Conservation (phyloP, 2,797 vertebrate species). For the Silurus aristotelis region DNA sequence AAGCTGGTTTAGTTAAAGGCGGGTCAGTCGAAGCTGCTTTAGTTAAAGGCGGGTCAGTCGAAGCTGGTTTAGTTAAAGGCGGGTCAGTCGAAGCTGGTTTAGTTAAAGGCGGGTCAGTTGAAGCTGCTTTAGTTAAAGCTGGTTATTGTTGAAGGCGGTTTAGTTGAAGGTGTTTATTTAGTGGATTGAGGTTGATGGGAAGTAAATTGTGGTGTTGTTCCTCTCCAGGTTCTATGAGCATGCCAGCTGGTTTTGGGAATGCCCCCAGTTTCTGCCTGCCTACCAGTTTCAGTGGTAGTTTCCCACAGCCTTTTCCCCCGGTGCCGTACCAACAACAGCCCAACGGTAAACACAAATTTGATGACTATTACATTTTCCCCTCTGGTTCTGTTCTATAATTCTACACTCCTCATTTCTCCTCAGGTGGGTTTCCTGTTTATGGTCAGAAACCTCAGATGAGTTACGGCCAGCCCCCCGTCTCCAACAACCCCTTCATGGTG, state of each 20-base stretch:
- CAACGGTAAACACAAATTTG: conserved; percentile 77
- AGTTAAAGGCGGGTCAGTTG: too few species aligned
- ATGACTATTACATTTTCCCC: too few species aligned
- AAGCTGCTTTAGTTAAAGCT: too few species aligned
- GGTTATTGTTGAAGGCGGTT: too few species aligned
- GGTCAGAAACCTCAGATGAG: conserved; percentile 89
- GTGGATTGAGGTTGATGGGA: neutral
- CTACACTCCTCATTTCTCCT: neutral
- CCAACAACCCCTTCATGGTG: conserved; percentile 98
- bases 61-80: too few species aligned
- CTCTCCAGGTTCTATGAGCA: conserved; percentile 95
- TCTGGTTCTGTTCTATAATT: rapidly evolving
- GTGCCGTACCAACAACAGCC: conserved; percentile 91
- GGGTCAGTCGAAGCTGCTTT: too few species aligned
- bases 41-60: too few species aligned
- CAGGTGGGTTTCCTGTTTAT: conserved; percentile 89
- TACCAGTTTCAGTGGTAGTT: conserved; percentile 96
- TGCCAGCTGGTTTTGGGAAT: conserved; percentile 94
- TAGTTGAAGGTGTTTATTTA: too few species aligned
- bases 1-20: too few species aligned
- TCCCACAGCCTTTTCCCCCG: conserved; percentile 91
- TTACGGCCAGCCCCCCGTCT: conserved; percentile 88
- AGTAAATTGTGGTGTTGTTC: conserved; percentile 80
- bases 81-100: too few species aligned
- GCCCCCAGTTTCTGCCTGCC: conserved; percentile 92